These are phyloP conservation scores for Falcunculus frontatus DNA, from an alignment of 2,113 vertebrate genomes.

Conservation along the genomic window DNA sequence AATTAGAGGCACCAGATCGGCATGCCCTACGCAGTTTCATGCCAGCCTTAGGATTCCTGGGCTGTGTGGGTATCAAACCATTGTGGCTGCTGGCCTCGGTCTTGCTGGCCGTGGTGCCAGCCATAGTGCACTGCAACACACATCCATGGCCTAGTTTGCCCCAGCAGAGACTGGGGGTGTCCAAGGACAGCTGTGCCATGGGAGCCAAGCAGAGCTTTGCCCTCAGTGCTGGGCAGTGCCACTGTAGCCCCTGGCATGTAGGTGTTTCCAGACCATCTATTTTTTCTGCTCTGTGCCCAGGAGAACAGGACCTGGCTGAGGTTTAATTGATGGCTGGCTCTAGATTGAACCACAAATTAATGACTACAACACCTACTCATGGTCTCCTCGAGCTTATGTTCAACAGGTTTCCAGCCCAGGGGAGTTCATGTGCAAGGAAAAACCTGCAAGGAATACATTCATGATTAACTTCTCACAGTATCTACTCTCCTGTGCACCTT, in stretches of 20 bases:
- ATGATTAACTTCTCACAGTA: neutral
- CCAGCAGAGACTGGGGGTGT: neutral
- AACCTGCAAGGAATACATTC: neutral
- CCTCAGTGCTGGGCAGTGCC: neutral
- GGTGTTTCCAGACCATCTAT: neutral
- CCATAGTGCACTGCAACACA: no score
- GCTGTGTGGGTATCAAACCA: no score
- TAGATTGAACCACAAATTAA: neutral
- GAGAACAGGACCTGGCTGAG: neutral
- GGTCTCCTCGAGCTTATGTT: neutral
- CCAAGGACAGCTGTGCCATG: neutral
- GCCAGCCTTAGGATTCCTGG: no score
- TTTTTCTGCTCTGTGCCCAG: neutral
- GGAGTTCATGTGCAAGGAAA: accelerated
- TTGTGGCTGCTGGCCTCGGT: no score
- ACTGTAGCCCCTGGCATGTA: neutral
- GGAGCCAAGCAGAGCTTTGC: neutral
- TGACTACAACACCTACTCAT: neutral
- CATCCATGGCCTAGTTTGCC: neutral
- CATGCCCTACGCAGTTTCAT: no score
- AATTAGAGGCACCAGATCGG: no score
- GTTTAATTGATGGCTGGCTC: neutral
- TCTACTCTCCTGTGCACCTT: neutral
- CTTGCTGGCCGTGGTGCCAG: no score
- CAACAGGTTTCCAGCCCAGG: neutral